phyloP scores from a whole-genome alignment of 1,140 invertebrate species.

The Halictus rubicundus region DNA sequence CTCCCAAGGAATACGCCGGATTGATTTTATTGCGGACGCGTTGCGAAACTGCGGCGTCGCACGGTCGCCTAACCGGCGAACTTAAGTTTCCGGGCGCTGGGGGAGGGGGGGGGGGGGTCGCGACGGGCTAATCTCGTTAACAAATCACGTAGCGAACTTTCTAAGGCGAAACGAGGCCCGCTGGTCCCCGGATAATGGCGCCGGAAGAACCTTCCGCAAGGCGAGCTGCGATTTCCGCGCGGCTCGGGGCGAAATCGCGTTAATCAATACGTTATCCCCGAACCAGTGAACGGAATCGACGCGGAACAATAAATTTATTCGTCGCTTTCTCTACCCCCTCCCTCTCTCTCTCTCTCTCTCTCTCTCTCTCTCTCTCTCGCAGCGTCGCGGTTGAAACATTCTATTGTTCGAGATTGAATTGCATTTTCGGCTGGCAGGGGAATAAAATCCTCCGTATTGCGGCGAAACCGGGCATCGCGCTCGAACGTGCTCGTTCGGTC shows the following conservation, averaged over 20 bases:
- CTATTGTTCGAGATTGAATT: neutral
- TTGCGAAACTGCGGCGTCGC: neutral
- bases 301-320: constrained; percentile 7
- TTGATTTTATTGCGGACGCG: constrained; percentile 44
- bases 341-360: no score
- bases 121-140: constrained; percentile 37
- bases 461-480: neutral
- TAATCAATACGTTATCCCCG: constrained; percentile 31
- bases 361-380: no score
- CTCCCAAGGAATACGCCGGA: constrained; percentile 17
- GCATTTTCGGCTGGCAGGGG: neutral
- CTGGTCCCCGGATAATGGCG: constrained; percentile 13
- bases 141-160: constrained; percentile 55
- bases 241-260: constrained; percentile 26
- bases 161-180: constrained; percentile 10
- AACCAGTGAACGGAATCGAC: constrained; percentile 5
- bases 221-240: constrained; percentile 9
- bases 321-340: no score
- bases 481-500: neutral
- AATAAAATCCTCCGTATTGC: neutral
- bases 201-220: neutral
- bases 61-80: neutral
- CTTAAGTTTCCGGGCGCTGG: no score
- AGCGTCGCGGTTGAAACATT: neutral
- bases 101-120: no score